Evolutionary conservation across 2,888 invertebrate species (phyloP), one percentile per base, ranked within the genome.

Genomic region (Apotomis turbidana): DNA sequence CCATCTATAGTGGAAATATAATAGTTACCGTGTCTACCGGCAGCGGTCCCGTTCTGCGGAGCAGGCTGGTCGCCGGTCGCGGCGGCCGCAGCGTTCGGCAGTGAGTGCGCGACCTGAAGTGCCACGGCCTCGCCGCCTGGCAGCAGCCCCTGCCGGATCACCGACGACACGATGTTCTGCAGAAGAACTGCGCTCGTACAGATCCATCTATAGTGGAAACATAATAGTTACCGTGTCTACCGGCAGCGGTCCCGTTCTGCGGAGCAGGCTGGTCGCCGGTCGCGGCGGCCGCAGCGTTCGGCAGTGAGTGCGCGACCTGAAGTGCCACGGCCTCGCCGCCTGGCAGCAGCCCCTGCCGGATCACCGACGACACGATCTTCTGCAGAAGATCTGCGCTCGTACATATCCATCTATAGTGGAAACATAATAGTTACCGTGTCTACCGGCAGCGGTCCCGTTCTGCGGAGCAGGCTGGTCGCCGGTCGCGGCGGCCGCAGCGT

Each of bases 161-260:
- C 82, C 5, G 87, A 81, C 2, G 86, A 78, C 4, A 89, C 80
- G 46, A 90, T 83, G 73, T 83, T 87, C 62, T 90, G 87, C 3
- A 90, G 77, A 15, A 88, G 59, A 3, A 89, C 87, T 6, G 83
- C 82, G 46, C 78, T 82, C 3, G 87, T 15, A 15, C 15, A 15
- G 15, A 15, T 15, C 15, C 15, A 15, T 15, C 15, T 15, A 15
- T 15, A 15, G n/a, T n/a, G n/a, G n/a, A n/a, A n/a, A n/a, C n/a
- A n/a, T 13, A 9, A 3, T 36, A 61, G 46, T 27, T 66, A 61
- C 72, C 71, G 49, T 64, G 66, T 41, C 58, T 66, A 55, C 66
- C 51, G 58, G 57, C 52, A 0, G 70, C 38, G 41, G 59, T 60
- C 12, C 54, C 57, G 52, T 66, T 66, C 66, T 66, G 62, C 49